Conservation (phyloP, 2,797 vertebrate species). For the Poliocrania exsul region DNA sequence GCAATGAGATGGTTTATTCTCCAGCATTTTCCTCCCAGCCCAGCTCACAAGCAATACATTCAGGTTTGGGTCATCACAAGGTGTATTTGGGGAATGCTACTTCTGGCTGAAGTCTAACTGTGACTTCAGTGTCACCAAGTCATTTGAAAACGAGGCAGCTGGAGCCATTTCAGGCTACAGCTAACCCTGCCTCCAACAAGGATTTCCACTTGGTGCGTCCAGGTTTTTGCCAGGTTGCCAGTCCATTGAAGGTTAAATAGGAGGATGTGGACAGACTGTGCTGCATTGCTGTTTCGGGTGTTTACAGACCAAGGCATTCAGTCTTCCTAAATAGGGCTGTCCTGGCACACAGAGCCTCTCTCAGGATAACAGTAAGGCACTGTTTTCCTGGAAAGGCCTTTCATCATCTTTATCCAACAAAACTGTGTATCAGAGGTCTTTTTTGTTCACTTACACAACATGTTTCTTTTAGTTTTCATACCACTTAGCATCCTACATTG, state of each 20-base stretch:
- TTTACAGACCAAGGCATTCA: neutral
- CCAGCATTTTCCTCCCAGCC: fast-evolving
- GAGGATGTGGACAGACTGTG: neutral
- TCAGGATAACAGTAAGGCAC: neutral
- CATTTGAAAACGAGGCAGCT: neutral
- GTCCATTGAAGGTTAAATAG: neutral
- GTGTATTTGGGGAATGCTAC: neutral
- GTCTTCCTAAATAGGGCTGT: neutral
- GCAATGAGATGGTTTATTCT: neutral
- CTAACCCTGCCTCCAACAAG: neutral
- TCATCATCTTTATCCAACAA: neutral
- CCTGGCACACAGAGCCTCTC: neutral
- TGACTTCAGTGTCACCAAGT: neutral
- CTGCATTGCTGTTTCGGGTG: neutral
- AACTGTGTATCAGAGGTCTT: neutral
- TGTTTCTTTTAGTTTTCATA: neutral
- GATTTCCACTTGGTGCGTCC: neutral
- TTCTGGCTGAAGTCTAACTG: neutral
- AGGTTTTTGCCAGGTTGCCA: neutral
- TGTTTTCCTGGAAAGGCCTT: neutral
- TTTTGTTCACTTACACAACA: neutral
- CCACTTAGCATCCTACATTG: neutral
- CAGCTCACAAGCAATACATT: neutral
- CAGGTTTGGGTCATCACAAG: neutral
- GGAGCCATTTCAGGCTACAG: neutral